These are phyloP conservation scores for Andrena chrysosceles DNA, from an alignment of 2,888 invertebrate genomes.

Conservation along the genomic window DNA sequence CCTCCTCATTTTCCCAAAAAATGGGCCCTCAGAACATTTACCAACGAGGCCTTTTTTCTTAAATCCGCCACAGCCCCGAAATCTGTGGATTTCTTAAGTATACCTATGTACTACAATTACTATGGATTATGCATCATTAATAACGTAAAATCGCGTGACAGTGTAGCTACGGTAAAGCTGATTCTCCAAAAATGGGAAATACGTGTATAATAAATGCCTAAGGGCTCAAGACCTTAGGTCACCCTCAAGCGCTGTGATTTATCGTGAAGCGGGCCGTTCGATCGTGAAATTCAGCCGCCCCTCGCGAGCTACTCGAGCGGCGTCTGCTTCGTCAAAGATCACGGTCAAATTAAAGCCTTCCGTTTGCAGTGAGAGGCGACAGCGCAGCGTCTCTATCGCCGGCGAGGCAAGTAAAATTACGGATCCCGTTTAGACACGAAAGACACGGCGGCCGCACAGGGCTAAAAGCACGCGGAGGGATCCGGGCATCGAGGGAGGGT, in stretches of 20 bases:
- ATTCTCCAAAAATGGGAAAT: too few relatives aligned
- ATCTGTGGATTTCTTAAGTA: too few relatives aligned
- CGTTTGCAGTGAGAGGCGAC: conserved; percentile 6
- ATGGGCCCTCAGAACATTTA: too few relatives aligned
- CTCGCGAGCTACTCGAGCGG: not conserved
- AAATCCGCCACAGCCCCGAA: too few relatives aligned
- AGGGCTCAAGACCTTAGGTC: too few relatives aligned
- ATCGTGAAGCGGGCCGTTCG: not conserved
- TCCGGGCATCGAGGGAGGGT: conserved; percentile 76
- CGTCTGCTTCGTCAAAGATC: conserved; percentile 17
- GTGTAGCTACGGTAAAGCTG: too few relatives aligned
- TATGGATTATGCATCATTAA: too few relatives aligned
- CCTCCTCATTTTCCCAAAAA: too few relatives aligned
- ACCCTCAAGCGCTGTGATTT: not conserved
- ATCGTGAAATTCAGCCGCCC: not conserved
- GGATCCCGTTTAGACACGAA: conserved; percentile 59
- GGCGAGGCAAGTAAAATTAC: conserved; percentile 37
- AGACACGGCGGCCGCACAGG: conserved; percentile 54
- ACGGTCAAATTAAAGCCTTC: conserved; percentile 17
- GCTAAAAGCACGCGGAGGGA: conserved; percentile 69
- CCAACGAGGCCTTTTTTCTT: too few relatives aligned
- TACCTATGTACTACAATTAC: too few relatives aligned
- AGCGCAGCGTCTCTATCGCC: conserved; percentile 23
- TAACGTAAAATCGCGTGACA: too few relatives aligned
- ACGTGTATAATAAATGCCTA: too few relatives aligned